Evolutionary conservation across 2,797 vertebrate genomes (phyloP).

Genomic region (Sebastes diaconus): DNA sequence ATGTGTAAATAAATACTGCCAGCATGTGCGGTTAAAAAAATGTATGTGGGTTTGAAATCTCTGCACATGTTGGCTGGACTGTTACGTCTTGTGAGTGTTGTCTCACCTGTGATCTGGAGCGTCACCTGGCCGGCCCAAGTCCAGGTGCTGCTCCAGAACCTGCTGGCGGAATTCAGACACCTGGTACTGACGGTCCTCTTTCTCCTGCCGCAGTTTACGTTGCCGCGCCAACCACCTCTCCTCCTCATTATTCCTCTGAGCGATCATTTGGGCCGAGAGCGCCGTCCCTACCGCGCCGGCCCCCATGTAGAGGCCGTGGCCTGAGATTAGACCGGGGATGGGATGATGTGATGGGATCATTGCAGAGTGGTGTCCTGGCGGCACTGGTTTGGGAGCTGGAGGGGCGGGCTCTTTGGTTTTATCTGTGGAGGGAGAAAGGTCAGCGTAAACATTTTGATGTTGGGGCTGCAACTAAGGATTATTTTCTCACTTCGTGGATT

Average conservation of each 20-base stretch:
- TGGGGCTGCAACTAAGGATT: not conserved
- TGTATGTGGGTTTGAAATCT: not conserved
- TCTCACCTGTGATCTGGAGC: slow-evolving; percentile 86
- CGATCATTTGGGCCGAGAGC: slow-evolving; percentile 85
- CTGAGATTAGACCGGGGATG: slow-evolving; percentile 89
- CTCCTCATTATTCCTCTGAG: slow-evolving; percentile 94
- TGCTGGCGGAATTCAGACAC: slow-evolving; percentile 98
- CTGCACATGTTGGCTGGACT: not conserved
- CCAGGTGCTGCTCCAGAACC: slow-evolving; percentile 96
- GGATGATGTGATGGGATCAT: slow-evolving; percentile 85
- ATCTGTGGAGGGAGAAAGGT: slow-evolving; percentile 76
- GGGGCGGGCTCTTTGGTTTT: slow-evolving; percentile 93
- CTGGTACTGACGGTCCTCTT: slow-evolving; percentile 96
- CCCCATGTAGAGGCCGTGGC: slow-evolving; percentile 88
- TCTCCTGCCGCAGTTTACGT: slow-evolving; percentile 94
- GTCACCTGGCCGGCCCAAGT: slow-evolving; percentile 87
- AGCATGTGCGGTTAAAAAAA: not conserved
- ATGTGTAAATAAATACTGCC: not conserved
- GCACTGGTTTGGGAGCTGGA: slow-evolving; percentile 84
- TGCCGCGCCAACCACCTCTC: slow-evolving; percentile 97
- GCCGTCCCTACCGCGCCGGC: slow-evolving; percentile 78
- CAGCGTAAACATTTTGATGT: not conserved
- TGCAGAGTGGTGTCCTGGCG: slow-evolving; percentile 78
- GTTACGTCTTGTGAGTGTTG: not conserved
- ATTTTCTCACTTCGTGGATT: not conserved